Base-by-base conservation (phyloP, 2,888 invertebrate genomes). In the Priocnemis perturbator region DNA sequence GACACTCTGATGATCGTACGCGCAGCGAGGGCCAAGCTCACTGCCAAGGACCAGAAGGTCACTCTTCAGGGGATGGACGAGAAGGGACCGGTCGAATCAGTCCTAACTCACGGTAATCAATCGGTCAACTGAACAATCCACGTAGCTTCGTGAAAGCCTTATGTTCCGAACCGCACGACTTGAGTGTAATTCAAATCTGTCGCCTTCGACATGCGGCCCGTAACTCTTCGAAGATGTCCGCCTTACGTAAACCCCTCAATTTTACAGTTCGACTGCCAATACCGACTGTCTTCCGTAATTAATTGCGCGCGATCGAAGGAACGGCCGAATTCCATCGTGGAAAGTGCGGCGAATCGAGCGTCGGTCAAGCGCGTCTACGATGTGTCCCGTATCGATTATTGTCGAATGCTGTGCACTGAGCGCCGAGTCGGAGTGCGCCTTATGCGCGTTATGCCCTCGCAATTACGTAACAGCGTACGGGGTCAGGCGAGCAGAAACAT, bases 51-150 rank as follows among this genome's bases (percentile, higher is more conserved):
- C 45, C 81, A 81, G 17, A 81, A 82, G 14, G 71, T 89, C 30
- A 74, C 69, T 21, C 79, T 89, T 37, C 80, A 88, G 70, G 88
- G 87, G 47, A 87, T 89, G 84, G 80, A 88, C 65, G 85, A 84
- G 45, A 77, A 84, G 56, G 88, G 86, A 58, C 86, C 87, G 0
- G 81, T 88, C 26, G 74, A 82, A 59, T 79, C 79, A 53, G 84
- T 88, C 69, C 76, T 89, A 21, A 76, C 64, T 50, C 83, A 88
- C 61, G 85, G 88, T 89, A 77, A 83, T 2, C 37, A 11, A 1
- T 37, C 11, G 14, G 7, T 37, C 5, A 65, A 59, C 47, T 4
- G n/a, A 47, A n/a, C 2, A 47, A n/a, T n/a, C 9, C n/a, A n/a
- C 47, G 9, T n/a, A 47, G 47, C 26, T 26, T 26, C 26, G 3